Base-by-base conservation (phyloP, 2,888 invertebrate genomes). In the Pseudolycoriella hygida region DNA sequence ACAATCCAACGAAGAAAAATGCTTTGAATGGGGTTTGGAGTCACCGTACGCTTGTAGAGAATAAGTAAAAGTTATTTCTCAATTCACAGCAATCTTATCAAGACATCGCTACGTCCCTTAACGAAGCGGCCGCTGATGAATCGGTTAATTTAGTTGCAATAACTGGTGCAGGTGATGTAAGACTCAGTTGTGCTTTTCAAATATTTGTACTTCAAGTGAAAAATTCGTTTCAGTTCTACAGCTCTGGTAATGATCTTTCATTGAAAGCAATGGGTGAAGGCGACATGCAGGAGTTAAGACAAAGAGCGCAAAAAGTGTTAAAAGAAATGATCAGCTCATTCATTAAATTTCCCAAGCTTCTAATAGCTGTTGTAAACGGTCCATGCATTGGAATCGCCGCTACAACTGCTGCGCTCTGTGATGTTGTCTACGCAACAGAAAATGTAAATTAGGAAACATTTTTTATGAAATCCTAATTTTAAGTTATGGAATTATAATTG, bases 371-470 rank as follows among this genome's bases (percentile, higher is more conserved):
- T 47, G 80, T 96, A 0, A 94, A 97, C 70, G 97, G 97, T 2
- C 93, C 93, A 38, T 89, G 92, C 12, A 77, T 96, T 53, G 97
- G 97, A 19, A 80, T 97, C 53, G 80, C 81, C 38, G 81, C 80
- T 3, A 96, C 96, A 1, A 77, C 82, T 10, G 67, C 89, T 43
- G 81, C 80, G 0, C 68, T 96, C 1, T 90, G 81, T 67, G 96
- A 97, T 69, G 69, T 86, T 47, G 80, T 92, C 6, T 89, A 87
- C 69, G 85, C 89, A 45, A 74, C 80, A n/a, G 84, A 92, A 53
- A 76, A 69, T 62, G 88, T 84, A 62, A 66, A 25, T 25, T 25
- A 25, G 8, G 25, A 4, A n/a, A n/a, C 12, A n/a, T n/a, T 30
- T 37, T 34, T 38, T 38, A 19, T n/a, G n/a, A n/a, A n/a, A n/a